Percentiles rank a stretch among this genome's conserved stretches.
Evolutionary conservation across 2,113 vertebrate genomes (phyloP).

Genomic region (Silurus asotus): DNA sequence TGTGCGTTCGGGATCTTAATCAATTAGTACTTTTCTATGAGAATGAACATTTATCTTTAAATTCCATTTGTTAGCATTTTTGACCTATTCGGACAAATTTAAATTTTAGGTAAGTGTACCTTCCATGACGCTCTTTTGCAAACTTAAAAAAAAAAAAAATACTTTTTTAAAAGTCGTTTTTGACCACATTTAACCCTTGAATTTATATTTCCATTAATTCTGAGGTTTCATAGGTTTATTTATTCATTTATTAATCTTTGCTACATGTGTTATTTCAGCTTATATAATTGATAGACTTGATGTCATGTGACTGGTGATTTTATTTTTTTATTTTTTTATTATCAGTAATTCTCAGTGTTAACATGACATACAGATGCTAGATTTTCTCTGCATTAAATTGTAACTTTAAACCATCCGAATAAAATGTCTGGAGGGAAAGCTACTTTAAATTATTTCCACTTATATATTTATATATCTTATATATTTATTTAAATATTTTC

Average conservation of each 20-base stretch:
- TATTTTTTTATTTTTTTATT: too few species aligned
- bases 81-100: background rate
- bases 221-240: background rate
- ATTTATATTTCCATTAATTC: background rate
- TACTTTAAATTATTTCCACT: background rate
- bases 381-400: background rate
- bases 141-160: too few species aligned
- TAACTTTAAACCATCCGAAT: background rate
- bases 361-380: background rate
- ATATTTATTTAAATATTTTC: too few species aligned
- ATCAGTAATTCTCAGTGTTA: background rate
- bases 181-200: too few species aligned
- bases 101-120: background rate
- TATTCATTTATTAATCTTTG: background rate
- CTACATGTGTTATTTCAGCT: background rate
- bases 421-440: background rate
- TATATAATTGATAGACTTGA: background rate
- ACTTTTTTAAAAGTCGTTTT: too few species aligned
- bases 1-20: background rate
- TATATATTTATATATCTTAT: too few species aligned
- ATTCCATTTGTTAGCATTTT: background rate
- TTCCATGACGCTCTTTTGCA: background rate
- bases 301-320: background rate
- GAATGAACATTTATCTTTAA: background rate
- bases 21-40: background rate